Conservation (phyloP, 1,140 invertebrate genomes). For the Brachionus rubens region DNA sequence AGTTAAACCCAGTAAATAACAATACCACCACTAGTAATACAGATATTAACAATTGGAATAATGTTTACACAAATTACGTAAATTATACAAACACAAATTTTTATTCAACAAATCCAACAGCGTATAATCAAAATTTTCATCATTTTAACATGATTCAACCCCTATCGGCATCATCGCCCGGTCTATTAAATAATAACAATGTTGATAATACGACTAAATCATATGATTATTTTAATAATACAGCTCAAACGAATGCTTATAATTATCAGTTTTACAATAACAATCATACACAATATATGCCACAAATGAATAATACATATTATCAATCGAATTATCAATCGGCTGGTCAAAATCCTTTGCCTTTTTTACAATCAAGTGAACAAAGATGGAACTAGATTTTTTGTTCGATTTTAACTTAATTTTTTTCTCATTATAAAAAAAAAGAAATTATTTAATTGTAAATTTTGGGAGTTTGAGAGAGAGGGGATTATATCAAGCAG, state of each 20-base stretch:
- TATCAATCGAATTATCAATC: slow-evolving; percentile 2
- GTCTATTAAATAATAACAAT: background rate
- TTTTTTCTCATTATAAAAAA: background rate
- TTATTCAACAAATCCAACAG: slow-evolving; percentile 21
- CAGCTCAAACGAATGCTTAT: background rate
- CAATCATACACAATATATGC: background rate
- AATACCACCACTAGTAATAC: background rate
- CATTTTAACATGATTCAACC: slow-evolving; percentile 25
- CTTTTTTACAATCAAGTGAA: background rate
- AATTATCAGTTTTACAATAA: slow-evolving; percentile 28
- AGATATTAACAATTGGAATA: slow-evolving; percentile 36
- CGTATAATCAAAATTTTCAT: slow-evolving; percentile 32
- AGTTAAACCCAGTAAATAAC: no score
- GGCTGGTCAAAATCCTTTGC: background rate
- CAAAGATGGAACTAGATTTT: background rate
- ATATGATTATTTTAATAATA: slow-evolving; percentile 2
- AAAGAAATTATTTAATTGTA: slow-evolving; percentile 27
- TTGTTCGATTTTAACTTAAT: background rate
- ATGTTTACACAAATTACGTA: slow-evolving; percentile 12
- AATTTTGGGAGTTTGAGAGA: no score
- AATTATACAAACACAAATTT: background rate
- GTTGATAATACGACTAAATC: no score
- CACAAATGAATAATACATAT: no score
- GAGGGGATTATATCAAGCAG: no score
- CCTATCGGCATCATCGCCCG: slow-evolving; percentile 31